Conservation (phyloP, 2,113 vertebrate species). For the Panurus biarmicus region DNA sequence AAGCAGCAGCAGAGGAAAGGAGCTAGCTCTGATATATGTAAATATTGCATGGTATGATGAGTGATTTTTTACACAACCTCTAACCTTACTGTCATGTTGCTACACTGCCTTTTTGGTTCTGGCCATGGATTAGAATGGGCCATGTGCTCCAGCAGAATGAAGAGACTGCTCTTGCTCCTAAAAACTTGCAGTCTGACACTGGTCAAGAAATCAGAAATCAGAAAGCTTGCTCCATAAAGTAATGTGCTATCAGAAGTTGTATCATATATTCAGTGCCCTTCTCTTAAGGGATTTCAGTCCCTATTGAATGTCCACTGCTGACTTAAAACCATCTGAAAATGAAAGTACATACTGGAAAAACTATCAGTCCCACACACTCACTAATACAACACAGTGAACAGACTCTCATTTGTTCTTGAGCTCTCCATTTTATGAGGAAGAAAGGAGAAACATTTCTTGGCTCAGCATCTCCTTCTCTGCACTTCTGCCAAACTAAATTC, state of each 20-base stretch:
- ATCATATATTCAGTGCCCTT: background rate
- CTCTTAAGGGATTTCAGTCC: background rate
- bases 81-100: background rate
- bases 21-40: background rate
- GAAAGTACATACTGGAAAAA: background rate
- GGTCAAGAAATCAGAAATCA: background rate
- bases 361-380: background rate
- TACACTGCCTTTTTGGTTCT: background rate
- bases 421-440: conserved; percentile 34
- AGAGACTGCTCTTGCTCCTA: background rate
- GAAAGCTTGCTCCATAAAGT: background rate
- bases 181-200: background rate
- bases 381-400: background rate
- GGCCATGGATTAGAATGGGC: background rate
- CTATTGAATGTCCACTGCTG: background rate
- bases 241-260: background rate
- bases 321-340: conserved; percentile 12
- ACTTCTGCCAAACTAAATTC: conserved; percentile 57
- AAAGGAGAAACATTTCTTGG: conserved; percentile 51
- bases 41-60: background rate
- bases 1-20: background rate
- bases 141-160: background rate
- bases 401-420: conserved; percentile 20
- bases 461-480: conserved; percentile 34
- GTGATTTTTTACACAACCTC: background rate